A percentile compares a stretch with the other conserved stretches of the same genome.
These are phyloP conservation scores for Alosa sapidissima DNA, from an alignment of 2,797 vertebrate genomes.

Conservation along the genomic window DNA sequence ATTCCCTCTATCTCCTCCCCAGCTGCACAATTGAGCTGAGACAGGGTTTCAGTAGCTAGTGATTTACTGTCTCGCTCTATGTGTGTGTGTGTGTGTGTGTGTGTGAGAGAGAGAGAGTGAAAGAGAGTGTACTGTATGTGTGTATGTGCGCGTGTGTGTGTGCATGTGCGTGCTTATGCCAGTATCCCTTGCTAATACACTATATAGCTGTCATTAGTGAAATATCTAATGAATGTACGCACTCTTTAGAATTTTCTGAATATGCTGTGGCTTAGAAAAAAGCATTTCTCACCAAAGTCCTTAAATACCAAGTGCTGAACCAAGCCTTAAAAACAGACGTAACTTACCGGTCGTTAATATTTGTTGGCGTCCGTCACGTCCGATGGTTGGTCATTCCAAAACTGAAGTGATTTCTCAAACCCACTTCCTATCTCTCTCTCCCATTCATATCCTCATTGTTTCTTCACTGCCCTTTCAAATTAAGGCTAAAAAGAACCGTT, in stretches of 20 bases:
- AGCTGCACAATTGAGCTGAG: constrained; percentile 18
- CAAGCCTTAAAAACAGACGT: not conserved
- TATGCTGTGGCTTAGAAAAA: not conserved
- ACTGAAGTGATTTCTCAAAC: too few relatives aligned
- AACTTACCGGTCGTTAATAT: not conserved
- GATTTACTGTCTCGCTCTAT: not conserved
- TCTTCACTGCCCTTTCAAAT: too few relatives aligned
- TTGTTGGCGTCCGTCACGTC: too few relatives aligned
- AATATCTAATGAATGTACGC: not conserved
- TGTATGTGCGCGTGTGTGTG: not conserved
- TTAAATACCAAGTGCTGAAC: not conserved
- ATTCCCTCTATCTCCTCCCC: not conserved
- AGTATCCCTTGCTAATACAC: constrained; percentile 19
- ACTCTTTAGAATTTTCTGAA: constrained; percentile 9
- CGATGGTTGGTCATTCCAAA: too few relatives aligned
- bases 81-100: not conserved
- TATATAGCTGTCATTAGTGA: not conserved
- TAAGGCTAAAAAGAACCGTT: too few relatives aligned
- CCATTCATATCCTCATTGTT: too few relatives aligned
- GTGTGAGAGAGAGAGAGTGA: not conserved
- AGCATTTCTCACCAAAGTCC: not conserved
- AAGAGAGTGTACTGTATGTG: not conserved
- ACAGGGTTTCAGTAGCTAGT: constrained; percentile 3
- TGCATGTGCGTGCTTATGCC: not conserved
- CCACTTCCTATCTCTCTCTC: too few relatives aligned